These are phyloP conservation scores for Halcyon malimbica DNA, from an alignment of 2,113 vertebrate genomes.

Conservation along the genomic window DNA sequence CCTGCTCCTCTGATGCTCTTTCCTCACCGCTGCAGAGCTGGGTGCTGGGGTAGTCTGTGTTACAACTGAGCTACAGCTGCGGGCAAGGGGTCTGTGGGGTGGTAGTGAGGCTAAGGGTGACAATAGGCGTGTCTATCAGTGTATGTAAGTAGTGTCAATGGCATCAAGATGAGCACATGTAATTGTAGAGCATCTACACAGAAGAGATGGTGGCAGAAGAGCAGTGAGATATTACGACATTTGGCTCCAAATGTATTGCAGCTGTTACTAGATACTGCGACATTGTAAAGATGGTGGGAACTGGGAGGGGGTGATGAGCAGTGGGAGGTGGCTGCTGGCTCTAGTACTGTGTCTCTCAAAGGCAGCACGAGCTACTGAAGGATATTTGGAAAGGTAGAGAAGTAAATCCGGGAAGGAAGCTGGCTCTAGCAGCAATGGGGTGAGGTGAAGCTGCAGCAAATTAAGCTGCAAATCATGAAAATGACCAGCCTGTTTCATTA, in stretches of 20 bases:
- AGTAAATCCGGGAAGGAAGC: background rate
- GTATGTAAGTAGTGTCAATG: background rate
- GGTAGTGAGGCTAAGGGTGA: background rate
- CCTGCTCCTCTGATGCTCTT: background rate
- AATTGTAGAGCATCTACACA: background rate
- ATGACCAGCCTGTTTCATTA: background rate
- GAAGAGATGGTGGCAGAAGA: background rate
- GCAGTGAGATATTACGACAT: background rate
- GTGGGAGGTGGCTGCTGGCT: background rate
- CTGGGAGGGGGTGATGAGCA: background rate
- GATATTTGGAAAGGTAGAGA: background rate
- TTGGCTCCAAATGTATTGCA: background rate
- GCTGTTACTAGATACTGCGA: background rate
- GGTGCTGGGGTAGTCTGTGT: background rate
- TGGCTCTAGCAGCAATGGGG: background rate
- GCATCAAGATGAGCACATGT: background rate
- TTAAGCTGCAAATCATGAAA: background rate
- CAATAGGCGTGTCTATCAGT: background rate
- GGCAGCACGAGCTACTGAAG: background rate
- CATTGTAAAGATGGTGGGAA: background rate
- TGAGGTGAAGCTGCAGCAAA: background rate
- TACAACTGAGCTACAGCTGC: background rate
- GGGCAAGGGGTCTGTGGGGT: too few relatives aligned
- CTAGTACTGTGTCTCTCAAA: background rate
- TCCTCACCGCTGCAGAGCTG: background rate